Conservation (phyloP, 2,888 invertebrate species). For the Galeopsomyia nigrocyanea region DNA sequence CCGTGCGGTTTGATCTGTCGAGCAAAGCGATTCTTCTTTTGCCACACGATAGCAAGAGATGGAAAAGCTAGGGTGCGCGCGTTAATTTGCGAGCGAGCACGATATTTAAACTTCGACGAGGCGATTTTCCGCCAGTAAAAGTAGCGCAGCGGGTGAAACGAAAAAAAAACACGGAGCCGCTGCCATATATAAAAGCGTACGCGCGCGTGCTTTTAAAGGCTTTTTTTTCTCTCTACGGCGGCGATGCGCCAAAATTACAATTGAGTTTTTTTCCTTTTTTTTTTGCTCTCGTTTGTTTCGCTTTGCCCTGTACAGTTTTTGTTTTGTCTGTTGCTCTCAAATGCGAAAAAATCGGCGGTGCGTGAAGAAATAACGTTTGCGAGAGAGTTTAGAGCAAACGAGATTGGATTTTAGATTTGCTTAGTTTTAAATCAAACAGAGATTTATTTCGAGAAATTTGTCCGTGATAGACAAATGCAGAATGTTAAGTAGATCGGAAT, state of each 20-base stretch:
- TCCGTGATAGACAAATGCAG: not conserved
- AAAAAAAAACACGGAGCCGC: not conserved
- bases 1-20: constrained; percentile 22
- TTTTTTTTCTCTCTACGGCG: not conserved
- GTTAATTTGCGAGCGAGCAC: constrained; percentile 42
- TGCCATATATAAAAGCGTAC: not conserved
- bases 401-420: no score
- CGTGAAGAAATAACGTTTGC: no score
- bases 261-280: constrained; percentile 8
- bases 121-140: constrained; percentile 33
- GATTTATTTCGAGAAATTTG: no score
- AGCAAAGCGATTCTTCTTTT: constrained; percentile 21
- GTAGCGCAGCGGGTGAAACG: not conserved
- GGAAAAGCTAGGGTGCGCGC: not conserved
- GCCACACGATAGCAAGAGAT: no score
- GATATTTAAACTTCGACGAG: constrained; percentile 43
- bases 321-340: no score
- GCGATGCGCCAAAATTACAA: not conserved
- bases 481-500: not conserved
- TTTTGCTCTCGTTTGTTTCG: no score
- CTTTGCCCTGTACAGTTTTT: no score
- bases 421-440: no score
- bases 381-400: no score
- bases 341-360: no score
- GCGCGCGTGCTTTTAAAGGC: constrained; percentile 8